Base-by-base conservation (phyloP, 1,140 invertebrate genomes). In the Leguminivora glycinivorella region DNA sequence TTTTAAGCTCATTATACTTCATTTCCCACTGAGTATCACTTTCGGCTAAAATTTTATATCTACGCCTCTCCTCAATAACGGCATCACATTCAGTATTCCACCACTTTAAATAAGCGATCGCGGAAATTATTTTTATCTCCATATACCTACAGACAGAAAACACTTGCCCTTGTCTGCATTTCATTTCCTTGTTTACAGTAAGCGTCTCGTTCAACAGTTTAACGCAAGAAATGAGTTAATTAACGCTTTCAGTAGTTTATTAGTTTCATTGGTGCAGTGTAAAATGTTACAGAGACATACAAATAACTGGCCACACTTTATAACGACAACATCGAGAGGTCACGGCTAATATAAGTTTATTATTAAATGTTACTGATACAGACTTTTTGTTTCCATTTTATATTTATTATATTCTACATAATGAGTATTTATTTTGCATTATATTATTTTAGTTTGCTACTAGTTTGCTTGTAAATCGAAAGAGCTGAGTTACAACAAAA, bases 141-240 rank as follows among this genome's bases (percentile, higher is more conserved):
- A 63, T 63, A n/a, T 22, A n/a, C 19, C 9, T 34, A 17, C 26
- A 63, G 58, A 12, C 10, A 63, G 25, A 29, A 63, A 63, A 63
- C 26, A 3, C 14, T n/a, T 31, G 25, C 24, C 26, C 58, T 63
- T 63, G 58, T 26, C 14, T 26, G 7, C n/a, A 60, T 63, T 63
- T 63, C 58, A 63, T 63, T 63, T 63, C 58, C 58, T 63, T 63
- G n/a, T 63, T 17, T 31, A 58, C 58, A 34, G 26, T 31, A 29
- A 63, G 26, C 58, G 58, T 17, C 17, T 34, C 26, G n/a, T 63
- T 34, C 58, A 29, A 31, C 25, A 63, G 58, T 52, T 52, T 52
- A 52, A 52, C 19, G 26, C 26, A 63, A 63, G n/a, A 63, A 63
- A 29, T 9, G 0, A 19, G 22, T 63, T 29, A 63, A 63, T 63